Percentiles rank a stretch among this genome's conserved stretches.
These are phyloP conservation scores for Chondrilla cf. caribensis DNA, from an alignment of 37 sponge, comb jelly and placozoan species.

Conservation along the genomic window DNA sequence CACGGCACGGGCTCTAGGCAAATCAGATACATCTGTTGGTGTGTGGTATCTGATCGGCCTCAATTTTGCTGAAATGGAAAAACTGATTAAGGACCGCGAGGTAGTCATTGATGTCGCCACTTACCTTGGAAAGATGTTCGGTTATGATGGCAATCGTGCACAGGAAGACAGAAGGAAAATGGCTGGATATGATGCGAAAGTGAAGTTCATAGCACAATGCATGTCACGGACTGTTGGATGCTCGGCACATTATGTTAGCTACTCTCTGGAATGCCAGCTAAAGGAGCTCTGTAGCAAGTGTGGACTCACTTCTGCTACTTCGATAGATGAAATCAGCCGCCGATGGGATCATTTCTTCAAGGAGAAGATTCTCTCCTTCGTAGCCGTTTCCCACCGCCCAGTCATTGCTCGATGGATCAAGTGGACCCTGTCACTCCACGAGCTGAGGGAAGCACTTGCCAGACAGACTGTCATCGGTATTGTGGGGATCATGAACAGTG, in stretches of 20 bases:
- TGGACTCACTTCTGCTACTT: background rate
- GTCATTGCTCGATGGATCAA: slow-evolving; percentile 34
- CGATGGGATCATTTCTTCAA: slow-evolving; percentile 2
- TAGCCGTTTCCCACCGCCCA: background rate
- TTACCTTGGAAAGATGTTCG: background rate
- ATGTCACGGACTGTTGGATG: slow-evolving; percentile 26
- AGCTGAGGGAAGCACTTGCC: slow-evolving; percentile 34
- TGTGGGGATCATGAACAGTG: slow-evolving; percentile 31
- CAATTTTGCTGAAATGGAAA: background rate
- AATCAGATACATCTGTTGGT: background rate
- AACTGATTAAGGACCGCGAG: background rate
- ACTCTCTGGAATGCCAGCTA: slow-evolving; percentile 28
- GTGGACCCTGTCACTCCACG: slow-evolving; percentile 15
- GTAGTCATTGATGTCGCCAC: slow-evolving; percentile 2
- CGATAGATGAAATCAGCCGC: background rate
- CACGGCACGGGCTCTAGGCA: slow-evolving; percentile 32
- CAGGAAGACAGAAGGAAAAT: background rate
- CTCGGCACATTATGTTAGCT: slow-evolving; percentile 1
- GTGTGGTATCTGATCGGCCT: slow-evolving; percentile 22
- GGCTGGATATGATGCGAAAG: background rate
- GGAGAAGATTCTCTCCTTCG: slow-evolving; percentile 14
- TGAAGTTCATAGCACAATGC: slow-evolving; percentile 9
- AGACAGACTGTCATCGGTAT: slow-evolving; percentile 23
- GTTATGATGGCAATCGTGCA: background rate
- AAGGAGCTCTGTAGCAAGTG: slow-evolving; percentile 13